These are phyloP conservation scores for Sitophilus oryzae DNA, from an alignment of 1,140 invertebrate species.

Conservation along the genomic window DNA sequence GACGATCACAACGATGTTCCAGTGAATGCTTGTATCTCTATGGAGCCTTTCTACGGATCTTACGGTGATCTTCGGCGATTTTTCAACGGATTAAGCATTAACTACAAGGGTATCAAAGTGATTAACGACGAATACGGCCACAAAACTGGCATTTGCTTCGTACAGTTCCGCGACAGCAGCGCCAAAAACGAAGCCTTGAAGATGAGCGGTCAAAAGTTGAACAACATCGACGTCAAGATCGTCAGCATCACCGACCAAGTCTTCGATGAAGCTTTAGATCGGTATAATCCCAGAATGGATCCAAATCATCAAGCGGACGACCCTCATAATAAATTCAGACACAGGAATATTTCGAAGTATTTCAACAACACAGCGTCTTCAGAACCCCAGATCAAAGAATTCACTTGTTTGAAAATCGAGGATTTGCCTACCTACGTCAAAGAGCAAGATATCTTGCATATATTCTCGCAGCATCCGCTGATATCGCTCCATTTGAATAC, in stretches of 20 bases:
- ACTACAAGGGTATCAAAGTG: conserved; percentile 78
- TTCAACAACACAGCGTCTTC: conserved; percentile 43
- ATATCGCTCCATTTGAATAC: conserved; percentile 62
- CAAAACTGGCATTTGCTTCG: conserved; percentile 70
- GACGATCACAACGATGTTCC: conserved; percentile 33
- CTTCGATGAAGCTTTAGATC: conserved; percentile 61
- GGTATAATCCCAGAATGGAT: conserved; percentile 47
- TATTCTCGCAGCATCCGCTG: conserved; percentile 66
- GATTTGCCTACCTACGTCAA: conserved; percentile 69
- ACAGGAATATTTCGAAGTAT: conserved; percentile 29
- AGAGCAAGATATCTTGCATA: conserved; percentile 70
- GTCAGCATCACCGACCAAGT: conserved; percentile 55
- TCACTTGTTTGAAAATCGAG: conserved; percentile 57
- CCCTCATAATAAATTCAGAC: conserved; percentile 14
- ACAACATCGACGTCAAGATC: conserved; percentile 57
- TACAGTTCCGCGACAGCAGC: conserved; percentile 64
- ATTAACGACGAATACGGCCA: conserved; percentile 74
- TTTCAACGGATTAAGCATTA: conserved; percentile 71
- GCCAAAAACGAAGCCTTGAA: conserved; percentile 65
- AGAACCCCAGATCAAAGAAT: conserved; percentile 33
- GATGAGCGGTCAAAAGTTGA: conserved; percentile 52
- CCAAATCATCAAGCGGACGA: conserved; percentile 13
- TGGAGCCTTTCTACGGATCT: conserved; percentile 50
- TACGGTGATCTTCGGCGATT: conserved; percentile 75
- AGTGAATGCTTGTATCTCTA: conserved; percentile 55